Evolutionary conservation across 2,797 vertebrate species (phyloP).

Genomic region (Acanthopagrus latus): DNA sequence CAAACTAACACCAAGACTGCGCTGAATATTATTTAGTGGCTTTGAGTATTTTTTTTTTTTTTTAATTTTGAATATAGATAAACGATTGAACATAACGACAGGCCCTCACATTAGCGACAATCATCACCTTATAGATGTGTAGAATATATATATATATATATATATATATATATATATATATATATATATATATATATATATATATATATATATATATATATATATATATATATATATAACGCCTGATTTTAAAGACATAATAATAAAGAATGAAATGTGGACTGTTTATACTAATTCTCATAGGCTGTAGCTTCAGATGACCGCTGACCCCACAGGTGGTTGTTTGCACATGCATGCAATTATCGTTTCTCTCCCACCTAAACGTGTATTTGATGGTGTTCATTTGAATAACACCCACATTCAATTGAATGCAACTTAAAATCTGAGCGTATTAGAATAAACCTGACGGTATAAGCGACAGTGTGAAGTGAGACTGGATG

Average conservation of each 20-base stretch:
- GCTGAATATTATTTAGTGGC: background rate
- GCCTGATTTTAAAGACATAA: background rate
- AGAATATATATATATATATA: background rate
- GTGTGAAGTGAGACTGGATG: background rate
- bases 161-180: background rate
- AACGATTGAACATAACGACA: background rate
- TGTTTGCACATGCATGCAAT: conserved; percentile 26
- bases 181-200: background rate
- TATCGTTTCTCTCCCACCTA: too few species aligned
- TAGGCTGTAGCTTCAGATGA: background rate
- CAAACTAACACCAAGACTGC: background rate
- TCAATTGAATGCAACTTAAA: background rate
- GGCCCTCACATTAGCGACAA: background rate
- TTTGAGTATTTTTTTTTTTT: background rate
- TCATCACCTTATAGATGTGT: background rate
- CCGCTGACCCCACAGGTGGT: conserved; percentile 68
- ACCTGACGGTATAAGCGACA: background rate
- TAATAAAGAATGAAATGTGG: accelerated
- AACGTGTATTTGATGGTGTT: too few species aligned
- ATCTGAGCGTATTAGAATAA: background rate
- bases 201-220: background rate
- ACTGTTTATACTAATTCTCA: accelerated
- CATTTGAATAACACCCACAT: background rate
- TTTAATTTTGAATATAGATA: background rate
- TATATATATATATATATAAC: background rate